Evolutionary conservation across 2,888 invertebrate species (phyloP).

Genomic region (Limnephilus marmoratus): DNA sequence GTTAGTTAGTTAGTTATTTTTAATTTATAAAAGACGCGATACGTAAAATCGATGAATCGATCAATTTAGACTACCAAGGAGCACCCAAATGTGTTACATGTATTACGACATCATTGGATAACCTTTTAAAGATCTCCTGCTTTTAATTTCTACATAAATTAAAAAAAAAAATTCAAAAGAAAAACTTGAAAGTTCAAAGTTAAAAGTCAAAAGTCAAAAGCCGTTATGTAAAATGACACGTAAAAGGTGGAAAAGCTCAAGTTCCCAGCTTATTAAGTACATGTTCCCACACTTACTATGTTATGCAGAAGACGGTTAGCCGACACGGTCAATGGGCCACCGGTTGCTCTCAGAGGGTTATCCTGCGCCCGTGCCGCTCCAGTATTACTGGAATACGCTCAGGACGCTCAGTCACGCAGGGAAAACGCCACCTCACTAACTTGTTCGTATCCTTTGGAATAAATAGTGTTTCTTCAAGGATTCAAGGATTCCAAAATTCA

Average conservation of each 20-base stretch:
- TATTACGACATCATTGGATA: too few relatives aligned
- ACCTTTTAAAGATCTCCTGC: too few relatives aligned
- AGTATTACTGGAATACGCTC: not conserved
- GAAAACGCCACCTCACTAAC: not conserved
- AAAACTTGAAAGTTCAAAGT: too few relatives aligned
- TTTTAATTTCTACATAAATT: too few relatives aligned
- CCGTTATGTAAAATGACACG: not conserved
- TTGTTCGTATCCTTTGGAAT: too few relatives aligned
- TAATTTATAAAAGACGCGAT: too few relatives aligned
- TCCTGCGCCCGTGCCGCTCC: not conserved
- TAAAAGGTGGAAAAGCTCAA: not conserved
- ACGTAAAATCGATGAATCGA: too few relatives aligned
- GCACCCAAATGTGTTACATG: too few relatives aligned
- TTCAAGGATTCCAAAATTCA: not conserved
- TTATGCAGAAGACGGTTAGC: not conserved
- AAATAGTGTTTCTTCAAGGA: not conserved
- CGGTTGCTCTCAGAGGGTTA: not conserved
- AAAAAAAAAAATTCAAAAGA: too few relatives aligned
- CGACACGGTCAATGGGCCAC: constrained; percentile 2
- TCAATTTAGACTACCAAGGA: too few relatives aligned
- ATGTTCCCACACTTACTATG: not conserved
- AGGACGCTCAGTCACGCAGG: not conserved
- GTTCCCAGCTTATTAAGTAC: not conserved
- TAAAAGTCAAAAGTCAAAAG: not conserved
- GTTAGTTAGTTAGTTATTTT: too few relatives aligned